These are phyloP conservation scores for Penaeus monodon DNA, from an alignment of 2,888 invertebrate species.

Conservation along the genomic window DNA sequence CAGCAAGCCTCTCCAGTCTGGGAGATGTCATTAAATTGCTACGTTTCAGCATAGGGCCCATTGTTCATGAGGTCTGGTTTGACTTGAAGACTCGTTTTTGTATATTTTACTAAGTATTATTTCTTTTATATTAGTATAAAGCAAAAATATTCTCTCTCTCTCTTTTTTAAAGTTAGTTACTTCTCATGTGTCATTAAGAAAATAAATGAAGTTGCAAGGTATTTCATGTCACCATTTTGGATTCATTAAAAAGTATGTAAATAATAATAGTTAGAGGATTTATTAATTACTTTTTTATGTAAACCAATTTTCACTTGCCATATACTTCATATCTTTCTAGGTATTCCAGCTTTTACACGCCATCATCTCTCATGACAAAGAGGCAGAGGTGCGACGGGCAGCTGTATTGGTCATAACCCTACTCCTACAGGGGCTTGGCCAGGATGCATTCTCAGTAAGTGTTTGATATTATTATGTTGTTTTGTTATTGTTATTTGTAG, in stretches of 20 bases:
- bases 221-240: too few relatives aligned
- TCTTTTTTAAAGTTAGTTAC: too few relatives aligned
- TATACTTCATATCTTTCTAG: slow-evolving; percentile 3
- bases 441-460: slow-evolving; percentile 75
- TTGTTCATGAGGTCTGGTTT: slow-evolving; percentile 80
- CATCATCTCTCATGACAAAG: slow-evolving; percentile 66
- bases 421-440: slow-evolving; percentile 81
- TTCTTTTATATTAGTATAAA: not conserved
- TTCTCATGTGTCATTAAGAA: too few relatives aligned
- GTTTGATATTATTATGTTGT: not conserved
- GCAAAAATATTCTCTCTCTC: not conserved
- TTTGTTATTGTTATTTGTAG: not conserved
- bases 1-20: slow-evolving; percentile 86
- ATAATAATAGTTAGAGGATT: too few relatives aligned
- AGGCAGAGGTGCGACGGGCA: slow-evolving; percentile 82
- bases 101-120: not conserved
- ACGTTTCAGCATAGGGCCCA: slow-evolving; percentile 80
- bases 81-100: not conserved
- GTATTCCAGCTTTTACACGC: slow-evolving; percentile 43
- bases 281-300: too few relatives aligned
- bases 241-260: too few relatives aligned
- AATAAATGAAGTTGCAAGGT: too few relatives aligned
- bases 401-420: slow-evolving; percentile 83
- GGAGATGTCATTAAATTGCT: slow-evolving; percentile 84
- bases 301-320: too few relatives aligned